phyloP scores from a whole-genome alignment of 2,888 invertebrate species.

The Apotomis betuletana region DNA sequence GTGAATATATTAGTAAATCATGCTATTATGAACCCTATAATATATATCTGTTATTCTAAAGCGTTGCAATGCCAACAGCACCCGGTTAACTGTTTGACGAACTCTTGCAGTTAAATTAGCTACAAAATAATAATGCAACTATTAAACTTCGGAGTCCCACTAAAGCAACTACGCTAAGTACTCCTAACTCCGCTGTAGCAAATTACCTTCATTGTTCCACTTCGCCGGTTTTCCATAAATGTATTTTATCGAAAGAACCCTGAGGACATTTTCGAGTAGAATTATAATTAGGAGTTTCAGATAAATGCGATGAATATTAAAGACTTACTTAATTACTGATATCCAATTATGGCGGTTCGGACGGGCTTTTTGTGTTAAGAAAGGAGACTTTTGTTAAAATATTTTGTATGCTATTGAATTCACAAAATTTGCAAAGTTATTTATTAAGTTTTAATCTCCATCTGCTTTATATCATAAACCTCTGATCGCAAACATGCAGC shows the following conservation, averaged over 20 bases:
- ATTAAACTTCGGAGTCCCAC: constrained; percentile 33
- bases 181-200: constrained; percentile 29
- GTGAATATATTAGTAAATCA: too few relatives aligned
- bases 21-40: too few relatives aligned
- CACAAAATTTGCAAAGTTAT: too few relatives aligned
- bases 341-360: neutral
- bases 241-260: constrained; percentile 10
- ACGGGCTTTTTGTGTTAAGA: neutral
- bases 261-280: neutral
- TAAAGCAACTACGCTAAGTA: constrained; percentile 22
- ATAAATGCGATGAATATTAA: constrained; percentile 14
- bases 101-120: constrained; percentile 11
- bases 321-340: neutral
- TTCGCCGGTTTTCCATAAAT: constrained; percentile 11
- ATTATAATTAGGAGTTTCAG: constrained; percentile 15
- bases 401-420: neutral
- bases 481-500: too few relatives aligned
- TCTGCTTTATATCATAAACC: too few relatives aligned
- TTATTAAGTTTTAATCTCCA: too few relatives aligned
- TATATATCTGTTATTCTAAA: too few relatives aligned
- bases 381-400: neutral
- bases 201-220: constrained; percentile 39
- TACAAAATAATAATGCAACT: constrained; percentile 9
- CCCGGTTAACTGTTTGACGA: neutral
- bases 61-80: too few relatives aligned